Evolutionary conservation across 30 jellyfish, hydroid and myxozoan genomes (phyloP).

Genomic region (Clytia hemisphaerica): DNA sequence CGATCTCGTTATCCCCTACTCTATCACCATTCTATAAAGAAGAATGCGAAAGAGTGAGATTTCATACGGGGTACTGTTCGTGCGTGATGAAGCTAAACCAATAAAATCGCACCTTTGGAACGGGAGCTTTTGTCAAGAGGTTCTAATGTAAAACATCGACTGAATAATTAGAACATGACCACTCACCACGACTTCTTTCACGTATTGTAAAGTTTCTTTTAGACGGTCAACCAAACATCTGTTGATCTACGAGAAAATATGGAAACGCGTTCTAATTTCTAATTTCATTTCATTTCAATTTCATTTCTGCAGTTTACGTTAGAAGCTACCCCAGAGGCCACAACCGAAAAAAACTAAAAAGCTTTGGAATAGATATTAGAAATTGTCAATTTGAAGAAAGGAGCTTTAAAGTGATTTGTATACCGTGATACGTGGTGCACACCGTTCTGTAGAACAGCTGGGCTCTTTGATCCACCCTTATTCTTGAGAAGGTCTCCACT

Average conservation of each 20-base stretch:
- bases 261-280: neutral
- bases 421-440: constrained; percentile 87
- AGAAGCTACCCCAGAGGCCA: neutral
- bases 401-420: neutral
- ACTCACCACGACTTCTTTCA: constrained; percentile 88
- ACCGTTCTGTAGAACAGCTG: constrained; percentile 49
- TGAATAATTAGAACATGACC: neutral
- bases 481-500: constrained; percentile 77
- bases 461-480: constrained; percentile 96
- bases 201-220: constrained; percentile 51
- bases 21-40: constrained; percentile 60
- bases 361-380: neutral
- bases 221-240: constrained; percentile 72
- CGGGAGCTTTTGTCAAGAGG: too few relatives aligned
- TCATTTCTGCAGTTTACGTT: neutral
- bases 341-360: neutral
- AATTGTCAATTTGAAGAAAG: neutral
- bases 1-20: constrained; percentile 72
- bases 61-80: too few relatives aligned
- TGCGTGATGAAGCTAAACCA: too few relatives aligned
- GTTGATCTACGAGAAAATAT: constrained; percentile 51
- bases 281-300: neutral
- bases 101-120: too few relatives aligned
- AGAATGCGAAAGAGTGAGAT: too few relatives aligned
- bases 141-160: neutral